Evolutionary conservation across 2,888 invertebrate genomes (phyloP).

Genomic region (Sycophila texana): DNA sequence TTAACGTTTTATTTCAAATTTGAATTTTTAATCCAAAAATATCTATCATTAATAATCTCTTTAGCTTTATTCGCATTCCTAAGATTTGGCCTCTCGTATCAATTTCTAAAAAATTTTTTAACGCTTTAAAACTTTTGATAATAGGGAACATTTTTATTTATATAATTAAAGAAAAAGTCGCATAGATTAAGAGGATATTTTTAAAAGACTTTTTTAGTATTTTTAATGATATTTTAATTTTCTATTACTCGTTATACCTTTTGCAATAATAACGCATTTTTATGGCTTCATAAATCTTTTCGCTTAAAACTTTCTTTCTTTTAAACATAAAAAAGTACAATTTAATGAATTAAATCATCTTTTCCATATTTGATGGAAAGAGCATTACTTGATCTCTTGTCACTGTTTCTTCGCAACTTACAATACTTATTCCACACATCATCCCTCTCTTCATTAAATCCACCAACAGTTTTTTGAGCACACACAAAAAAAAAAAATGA

Average conservation of each 20-base stretch:
- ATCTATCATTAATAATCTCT: slow-evolving; percentile 5
- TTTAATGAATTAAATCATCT: too few relatives aligned
- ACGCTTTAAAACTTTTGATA: background rate
- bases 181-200: slow-evolving; percentile 11
- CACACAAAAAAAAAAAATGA: too few relatives aligned
- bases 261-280: background rate
- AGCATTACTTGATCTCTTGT: too few relatives aligned
- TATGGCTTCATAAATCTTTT: background rate
- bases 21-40: slow-evolving; percentile 48
- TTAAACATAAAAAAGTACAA: background rate
- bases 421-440: too few relatives aligned
- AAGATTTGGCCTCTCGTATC: background rate
- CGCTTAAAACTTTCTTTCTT: background rate
- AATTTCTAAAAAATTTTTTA: slow-evolving; percentile 8
- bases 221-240: slow-evolving; percentile 9
- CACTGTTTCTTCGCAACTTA: too few relatives aligned
- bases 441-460: too few relatives aligned
- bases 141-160: background rate
- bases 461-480: too few relatives aligned
- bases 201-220: slow-evolving; percentile 1
- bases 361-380: too few relatives aligned
- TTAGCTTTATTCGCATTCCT: background rate
- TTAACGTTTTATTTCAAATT: slow-evolving; percentile 25
- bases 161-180: background rate
- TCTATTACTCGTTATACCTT: background rate